A percentile compares a stretch with the other conserved stretches of the same genome.
Conservation (phyloP, 2,797 vertebrate species). For the Darevskia nairensis region DNA sequence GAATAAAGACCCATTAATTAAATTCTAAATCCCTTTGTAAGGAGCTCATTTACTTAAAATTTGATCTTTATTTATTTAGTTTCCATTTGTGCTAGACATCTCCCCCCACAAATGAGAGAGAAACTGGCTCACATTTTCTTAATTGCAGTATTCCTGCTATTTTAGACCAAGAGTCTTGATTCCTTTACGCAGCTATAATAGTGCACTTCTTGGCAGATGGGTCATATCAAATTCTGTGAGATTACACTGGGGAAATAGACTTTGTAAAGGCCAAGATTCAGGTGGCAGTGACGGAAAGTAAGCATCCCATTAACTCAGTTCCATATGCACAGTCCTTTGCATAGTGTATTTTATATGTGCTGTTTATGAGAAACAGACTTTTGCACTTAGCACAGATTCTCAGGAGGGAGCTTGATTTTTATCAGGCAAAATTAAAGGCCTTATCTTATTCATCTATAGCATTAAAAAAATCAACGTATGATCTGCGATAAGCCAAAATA, state of each 20-base stretch:
- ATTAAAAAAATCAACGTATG: background rate
- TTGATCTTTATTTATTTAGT: background rate
- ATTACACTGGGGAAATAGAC: background rate
- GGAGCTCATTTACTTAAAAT: background rate
- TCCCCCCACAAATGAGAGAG: background rate
- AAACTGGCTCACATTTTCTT: background rate
- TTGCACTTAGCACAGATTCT: background rate
- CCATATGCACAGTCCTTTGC: background rate
- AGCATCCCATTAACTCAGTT: background rate
- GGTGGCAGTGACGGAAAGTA: background rate
- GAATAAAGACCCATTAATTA: background rate
- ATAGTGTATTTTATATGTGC: background rate
- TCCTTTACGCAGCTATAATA: background rate
- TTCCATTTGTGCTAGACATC: background rate
- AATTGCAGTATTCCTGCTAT: background rate
- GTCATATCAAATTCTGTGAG: background rate
- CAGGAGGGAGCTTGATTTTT: background rate
- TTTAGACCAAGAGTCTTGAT: background rate
- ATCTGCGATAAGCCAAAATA: background rate
- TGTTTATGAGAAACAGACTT: background rate
- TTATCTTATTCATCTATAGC: background rate
- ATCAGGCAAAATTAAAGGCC: background rate
- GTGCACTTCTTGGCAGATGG: background rate
- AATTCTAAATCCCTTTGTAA: background rate
- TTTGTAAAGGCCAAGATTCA: background rate